A percentile compares a stretch with the other conserved stretches of the same genome.
These are phyloP conservation scores for Varecia variegata DNA, from an alignment of 2,797 vertebrate genomes.

Conservation along the genomic window DNA sequence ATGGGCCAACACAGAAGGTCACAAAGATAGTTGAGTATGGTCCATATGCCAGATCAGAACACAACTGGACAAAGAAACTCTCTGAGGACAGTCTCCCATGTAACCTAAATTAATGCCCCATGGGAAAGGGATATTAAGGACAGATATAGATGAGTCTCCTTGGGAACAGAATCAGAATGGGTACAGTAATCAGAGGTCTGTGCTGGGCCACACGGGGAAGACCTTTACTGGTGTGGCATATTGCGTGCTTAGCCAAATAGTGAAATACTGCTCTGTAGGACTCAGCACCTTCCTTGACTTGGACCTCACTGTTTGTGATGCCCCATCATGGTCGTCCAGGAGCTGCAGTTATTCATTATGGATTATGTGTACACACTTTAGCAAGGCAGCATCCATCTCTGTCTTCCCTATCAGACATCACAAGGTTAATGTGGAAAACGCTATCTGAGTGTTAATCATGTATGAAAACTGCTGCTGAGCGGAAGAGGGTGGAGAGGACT, in stretches of 20 bases:
- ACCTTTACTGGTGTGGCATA: not conserved
- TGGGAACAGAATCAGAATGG: not conserved
- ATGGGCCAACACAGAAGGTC: not conserved
- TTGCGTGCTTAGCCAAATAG: not conserved
- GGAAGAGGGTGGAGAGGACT: not conserved
- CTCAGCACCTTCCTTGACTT: not conserved
- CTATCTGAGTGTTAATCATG: conserved; percentile 52
- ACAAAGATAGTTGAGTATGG: not conserved
- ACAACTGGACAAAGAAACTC: not conserved
- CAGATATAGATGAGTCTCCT: not conserved
- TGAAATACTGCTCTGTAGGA: not conserved
- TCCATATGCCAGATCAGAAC: not conserved
- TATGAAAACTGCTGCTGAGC: conserved; percentile 41
- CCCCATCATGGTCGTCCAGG: not conserved
- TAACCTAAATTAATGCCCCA: not conserved
- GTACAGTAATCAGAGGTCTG: not conserved
- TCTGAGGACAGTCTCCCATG: not conserved
- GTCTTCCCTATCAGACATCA: conserved; percentile 69
- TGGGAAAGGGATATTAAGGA: not conserved
- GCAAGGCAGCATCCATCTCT: conserved; percentile 54
- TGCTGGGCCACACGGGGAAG: not conserved
- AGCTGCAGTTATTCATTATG: conserved; percentile 8
- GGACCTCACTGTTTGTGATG: not conserved
- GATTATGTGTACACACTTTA: conserved; percentile 49
- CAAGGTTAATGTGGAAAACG: conserved; percentile 66